Evolutionary conservation across 2,113 vertebrate species (phyloP).

Genomic region (Chelonoidis abingdonii): DNA sequence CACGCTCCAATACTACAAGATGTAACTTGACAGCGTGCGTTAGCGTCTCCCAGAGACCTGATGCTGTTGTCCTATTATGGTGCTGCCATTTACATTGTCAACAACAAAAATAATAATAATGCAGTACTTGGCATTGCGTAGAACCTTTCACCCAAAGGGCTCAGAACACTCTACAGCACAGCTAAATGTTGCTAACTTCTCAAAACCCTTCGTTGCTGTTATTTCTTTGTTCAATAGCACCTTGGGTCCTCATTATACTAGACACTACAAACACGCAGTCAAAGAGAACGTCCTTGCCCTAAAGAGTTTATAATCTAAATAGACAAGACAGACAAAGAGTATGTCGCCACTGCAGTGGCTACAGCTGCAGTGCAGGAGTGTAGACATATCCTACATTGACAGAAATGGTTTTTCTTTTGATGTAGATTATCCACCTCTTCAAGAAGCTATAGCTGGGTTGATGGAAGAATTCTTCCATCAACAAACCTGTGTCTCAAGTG

Average conservation of each 20-base stretch:
- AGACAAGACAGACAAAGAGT: neutral
- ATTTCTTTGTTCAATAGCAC: rapidly evolving
- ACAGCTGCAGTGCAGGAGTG: too few relatives aligned
- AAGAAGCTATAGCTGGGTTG: too few relatives aligned
- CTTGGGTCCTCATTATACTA: rapidly evolving
- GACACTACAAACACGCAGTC: neutral
- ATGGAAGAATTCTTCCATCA: too few relatives aligned
- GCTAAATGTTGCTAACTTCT: neutral
- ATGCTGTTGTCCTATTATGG: conserved; percentile 47
- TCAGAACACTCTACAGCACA: neutral
- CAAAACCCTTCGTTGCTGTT: neutral
- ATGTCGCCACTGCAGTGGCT: too few relatives aligned
- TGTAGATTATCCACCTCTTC: too few relatives aligned
- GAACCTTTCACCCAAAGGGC: neutral
- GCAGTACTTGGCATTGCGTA: neutral
- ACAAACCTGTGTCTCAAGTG: too few relatives aligned
- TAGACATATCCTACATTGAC: too few relatives aligned
- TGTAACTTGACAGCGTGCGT: conserved; percentile 68
- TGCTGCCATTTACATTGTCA: conserved; percentile 34
- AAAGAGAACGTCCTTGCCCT: neutral
- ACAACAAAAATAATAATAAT: neutral
- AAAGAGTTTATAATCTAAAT: rapidly evolving
- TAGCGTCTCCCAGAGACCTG: conserved; percentile 41
- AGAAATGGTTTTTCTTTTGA: too few relatives aligned
- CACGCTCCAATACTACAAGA: conserved; percentile 28